Evolutionary conservation across 2,797 vertebrate genomes (phyloP).

Genomic region (Ciconia nigra): DNA sequence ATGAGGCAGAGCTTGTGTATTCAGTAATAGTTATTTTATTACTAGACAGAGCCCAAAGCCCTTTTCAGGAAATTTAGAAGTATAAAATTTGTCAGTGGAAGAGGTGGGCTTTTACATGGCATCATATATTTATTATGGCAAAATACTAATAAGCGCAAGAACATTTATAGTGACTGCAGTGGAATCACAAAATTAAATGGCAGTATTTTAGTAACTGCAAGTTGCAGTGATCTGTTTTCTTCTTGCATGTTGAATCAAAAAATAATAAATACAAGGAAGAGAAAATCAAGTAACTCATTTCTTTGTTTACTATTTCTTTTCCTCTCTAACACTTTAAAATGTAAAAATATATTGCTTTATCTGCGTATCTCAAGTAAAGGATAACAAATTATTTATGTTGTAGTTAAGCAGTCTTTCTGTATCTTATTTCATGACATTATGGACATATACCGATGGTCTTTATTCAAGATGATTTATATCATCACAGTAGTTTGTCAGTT

Average conservation of each 20-base stretch:
- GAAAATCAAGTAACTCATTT: background rate
- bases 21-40: background rate
- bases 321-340: background rate
- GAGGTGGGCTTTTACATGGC: background rate
- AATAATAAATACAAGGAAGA: background rate
- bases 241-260: background rate
- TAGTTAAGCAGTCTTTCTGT: background rate
- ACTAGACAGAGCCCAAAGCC: background rate
- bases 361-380: background rate
- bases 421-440: background rate
- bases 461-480: background rate
- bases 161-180: background rate
- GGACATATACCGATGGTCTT: background rate
- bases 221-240: background rate
- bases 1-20: background rate
- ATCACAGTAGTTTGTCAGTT: background rate
- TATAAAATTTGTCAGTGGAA: background rate
- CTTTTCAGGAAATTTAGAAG: background rate
- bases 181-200: background rate
- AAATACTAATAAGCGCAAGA: background rate
- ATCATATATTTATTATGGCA: background rate
- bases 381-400: background rate
- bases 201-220: background rate
- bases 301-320: background rate
- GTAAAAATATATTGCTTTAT: background rate